These are phyloP conservation scores for Oreortyx pictus DNA, from an alignment of 2,797 vertebrate species.

Conservation along the genomic window DNA sequence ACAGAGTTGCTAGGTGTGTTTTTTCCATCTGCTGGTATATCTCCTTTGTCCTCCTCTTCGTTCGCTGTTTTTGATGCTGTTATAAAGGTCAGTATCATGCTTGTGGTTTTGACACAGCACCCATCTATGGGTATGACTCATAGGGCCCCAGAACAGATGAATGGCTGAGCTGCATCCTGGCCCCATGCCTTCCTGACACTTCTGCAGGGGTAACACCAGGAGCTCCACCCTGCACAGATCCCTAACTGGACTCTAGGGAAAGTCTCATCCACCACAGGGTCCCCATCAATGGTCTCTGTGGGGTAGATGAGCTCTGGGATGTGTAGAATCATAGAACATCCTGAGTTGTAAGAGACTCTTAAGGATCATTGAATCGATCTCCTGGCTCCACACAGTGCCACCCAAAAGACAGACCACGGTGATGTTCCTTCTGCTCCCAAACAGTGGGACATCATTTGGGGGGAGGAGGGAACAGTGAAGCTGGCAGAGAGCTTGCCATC, in stretches of 20 bases:
- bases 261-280: rapidly evolving
- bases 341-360: no score
- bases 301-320: background rate
- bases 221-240: background rate
- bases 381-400: no score
- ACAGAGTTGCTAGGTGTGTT: rapidly evolving
- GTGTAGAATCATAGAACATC: no score
- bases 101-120: background rate
- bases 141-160: background rate
- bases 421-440: no score
- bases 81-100: background rate
- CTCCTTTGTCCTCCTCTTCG: background rate
- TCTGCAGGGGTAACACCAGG: background rate
- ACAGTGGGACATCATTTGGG: background rate
- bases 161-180: background rate
- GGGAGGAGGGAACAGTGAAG: background rate
- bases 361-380: no score
- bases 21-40: background rate
- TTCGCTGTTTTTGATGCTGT: background rate
- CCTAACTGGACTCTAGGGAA: background rate
- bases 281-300: background rate
- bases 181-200: background rate
- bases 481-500: background rate
- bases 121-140: background rate
- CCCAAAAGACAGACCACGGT: no score